Base-by-base conservation (phyloP, 2,797 vertebrate species). In the Meda fulgida region DNA sequence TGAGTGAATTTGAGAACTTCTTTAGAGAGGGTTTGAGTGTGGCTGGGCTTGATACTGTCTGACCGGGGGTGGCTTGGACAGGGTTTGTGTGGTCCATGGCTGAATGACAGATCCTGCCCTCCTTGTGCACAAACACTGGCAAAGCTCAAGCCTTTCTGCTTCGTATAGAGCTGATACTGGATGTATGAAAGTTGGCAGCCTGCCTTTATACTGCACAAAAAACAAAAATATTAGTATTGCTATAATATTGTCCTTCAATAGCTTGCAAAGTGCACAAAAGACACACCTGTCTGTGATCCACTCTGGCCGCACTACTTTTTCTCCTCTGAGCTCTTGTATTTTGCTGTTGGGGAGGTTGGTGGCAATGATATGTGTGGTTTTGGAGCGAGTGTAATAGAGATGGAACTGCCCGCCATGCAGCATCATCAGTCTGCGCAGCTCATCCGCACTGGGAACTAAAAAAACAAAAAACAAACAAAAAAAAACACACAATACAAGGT, bases 271-370 rank as follows among this genome's bases (percentile, higher is more conserved):
- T 2, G 29, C 34, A 83, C n/a, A 76, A 48, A 63, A 40, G 60
- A 92, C 94, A 89, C 88, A 99, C 98, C 98, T 99, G 93, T 99
- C 98, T 84, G 96, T 94, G 86, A 99, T 99, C 98, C 98, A 99
- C 85, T 97, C 96, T 1, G 98, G 98, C 34, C 96, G 95, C 85
- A 99, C 97, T 83, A 99, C 95, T 92, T 98, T 99, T 91, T 99
- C 97, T 73, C 95, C 96, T 92, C 95, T 97, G 85, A 99, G 90
- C 91, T 97, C 97, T 93, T 97, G 95, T 89, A 99, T 97, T 95
- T 99, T 99, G 94, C 77, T 93, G 93, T 97, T 97, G 90, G 98
- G 97, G 92, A 99, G 95, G 93, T 99, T 99, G 89, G 95, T 97
- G 89, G 98, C 95, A 81, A 99, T 98, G 91, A 99, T 98, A 91